Evolutionary conservation across 1,140 invertebrate genomes (phyloP), one percentile per base, ranked within the genome.

Genomic region (Nomia melanderi): DNA sequence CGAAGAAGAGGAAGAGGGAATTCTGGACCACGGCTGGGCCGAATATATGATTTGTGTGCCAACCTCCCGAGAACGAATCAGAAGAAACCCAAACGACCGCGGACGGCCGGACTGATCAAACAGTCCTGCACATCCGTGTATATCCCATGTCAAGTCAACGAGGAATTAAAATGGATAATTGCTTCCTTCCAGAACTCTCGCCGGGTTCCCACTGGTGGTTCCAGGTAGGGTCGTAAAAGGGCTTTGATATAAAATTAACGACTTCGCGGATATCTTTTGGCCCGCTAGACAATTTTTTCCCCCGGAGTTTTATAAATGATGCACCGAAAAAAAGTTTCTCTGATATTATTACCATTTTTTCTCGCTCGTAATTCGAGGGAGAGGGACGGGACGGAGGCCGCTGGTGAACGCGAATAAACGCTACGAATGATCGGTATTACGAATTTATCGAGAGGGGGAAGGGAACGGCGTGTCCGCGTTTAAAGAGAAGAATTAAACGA

Each of bases 151-250:
- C 83, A 84, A 85, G 56, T 81, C 83, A 29, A 81, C 64, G 65
- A 75, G 79, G 82, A 84, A 87, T 88, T 86, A 88, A 88, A 86
- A 87, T 82, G 78, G 85, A 89, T 88, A 86, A 88, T 88, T 87
- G 79, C 87, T 84, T 87, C 81, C 77, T 85, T 69, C 65, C 41
- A 71, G 77, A 71, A 81, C 74, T 44, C 57, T 54, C 56, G 75
- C 44, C 53, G 54, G 39, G 65, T 66, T 77, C 78, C 81, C 77
- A 78, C 78, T 3, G 41, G 67, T 78, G 75, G 77, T 88, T 88
- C 88, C 87, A 87, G 87, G 88, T 88, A 89, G 47, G 74, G 17
- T 85, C 87, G 80, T 88, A 83, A 88, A 87, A 66, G 60, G n/a
- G 77, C 27, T 79, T 88, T 88, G 81, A 83, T 86, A 88, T 84